These are phyloP conservation scores for Sebastes oblongus DNA, from an alignment of 2,797 vertebrate genomes.

Conservation along the genomic window DNA sequence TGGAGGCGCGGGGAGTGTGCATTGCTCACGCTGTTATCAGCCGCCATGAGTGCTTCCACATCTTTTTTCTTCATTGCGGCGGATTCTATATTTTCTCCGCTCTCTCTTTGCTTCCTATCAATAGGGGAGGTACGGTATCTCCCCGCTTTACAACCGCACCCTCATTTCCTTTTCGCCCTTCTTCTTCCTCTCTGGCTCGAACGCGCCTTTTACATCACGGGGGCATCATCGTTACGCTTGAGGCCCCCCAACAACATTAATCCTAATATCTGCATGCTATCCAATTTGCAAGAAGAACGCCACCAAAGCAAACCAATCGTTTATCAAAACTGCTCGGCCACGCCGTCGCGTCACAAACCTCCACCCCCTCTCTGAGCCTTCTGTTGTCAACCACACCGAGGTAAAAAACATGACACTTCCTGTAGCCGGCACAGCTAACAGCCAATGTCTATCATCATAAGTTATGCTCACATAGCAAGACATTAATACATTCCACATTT, in stretches of 20 bases:
- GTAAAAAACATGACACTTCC: conserved; percentile 3
- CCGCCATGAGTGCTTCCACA: conserved; percentile 2
- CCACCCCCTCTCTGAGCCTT: neutral
- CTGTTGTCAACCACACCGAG: neutral
- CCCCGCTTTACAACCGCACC: neutral
- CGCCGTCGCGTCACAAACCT: neutral
- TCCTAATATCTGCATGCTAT: conserved; percentile 67
- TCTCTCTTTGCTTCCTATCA: neutral
- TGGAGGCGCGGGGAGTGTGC: neutral
- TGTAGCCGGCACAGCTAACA: neutral
- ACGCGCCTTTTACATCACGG: conserved; percentile 45
- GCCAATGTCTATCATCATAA: conserved; percentile 35
- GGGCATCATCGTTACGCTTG: conserved; percentile 50
- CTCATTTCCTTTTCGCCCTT: neutral
- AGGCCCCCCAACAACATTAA: conserved; percentile 52
- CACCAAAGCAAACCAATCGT: conserved; percentile 59
- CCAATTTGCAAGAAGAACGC: conserved; percentile 74
- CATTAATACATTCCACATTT: conserved; percentile 41
- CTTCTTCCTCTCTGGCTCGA: neutral
- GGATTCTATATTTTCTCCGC: neutral
- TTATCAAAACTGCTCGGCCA: conserved; percentile 57
- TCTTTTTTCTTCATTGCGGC: conserved; percentile 16
- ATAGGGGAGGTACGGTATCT: neutral
- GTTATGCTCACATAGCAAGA: conserved; percentile 36
- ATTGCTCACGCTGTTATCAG: conserved; percentile 33